A percentile compares a stretch with the other conserved stretches of the same genome.
phyloP scores from a whole-genome alignment of 2,113 vertebrate genomes.

The Heliornis fulica region DNA sequence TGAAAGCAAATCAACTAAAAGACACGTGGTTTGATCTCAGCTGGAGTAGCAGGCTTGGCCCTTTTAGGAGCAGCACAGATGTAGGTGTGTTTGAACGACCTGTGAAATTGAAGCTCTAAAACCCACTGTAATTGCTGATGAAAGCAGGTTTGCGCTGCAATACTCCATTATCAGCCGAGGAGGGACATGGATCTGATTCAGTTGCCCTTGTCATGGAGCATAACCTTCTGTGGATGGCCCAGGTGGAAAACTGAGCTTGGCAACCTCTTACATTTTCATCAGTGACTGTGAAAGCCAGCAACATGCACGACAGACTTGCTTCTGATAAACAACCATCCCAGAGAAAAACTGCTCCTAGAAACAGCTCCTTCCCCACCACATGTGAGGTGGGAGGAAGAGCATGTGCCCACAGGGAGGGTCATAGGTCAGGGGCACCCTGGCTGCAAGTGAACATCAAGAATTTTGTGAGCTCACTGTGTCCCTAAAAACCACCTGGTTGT shows the following conservation, averaged over 20 bases:
- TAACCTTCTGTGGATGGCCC: not conserved
- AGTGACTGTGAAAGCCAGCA: not conserved
- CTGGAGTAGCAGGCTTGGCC: not conserved
- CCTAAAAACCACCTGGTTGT: not conserved
- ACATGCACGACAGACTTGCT: not conserved
- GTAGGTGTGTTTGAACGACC: not conserved
- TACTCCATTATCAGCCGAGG: not conserved
- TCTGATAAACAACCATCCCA: not conserved
- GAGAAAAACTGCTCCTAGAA: not conserved
- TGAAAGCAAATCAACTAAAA: not conserved
- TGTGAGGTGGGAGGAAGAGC: fast-evolving
- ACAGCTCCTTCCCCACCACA: not conserved
- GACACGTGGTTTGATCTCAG: not conserved
- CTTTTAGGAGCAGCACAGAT: not conserved
- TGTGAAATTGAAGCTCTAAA: not conserved
- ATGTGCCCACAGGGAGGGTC: not conserved
- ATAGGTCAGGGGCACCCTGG: not conserved
- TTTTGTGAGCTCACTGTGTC: not conserved
- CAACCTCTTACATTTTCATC: not conserved
- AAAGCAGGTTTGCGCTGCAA: not conserved
- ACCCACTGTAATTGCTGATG: not conserved
- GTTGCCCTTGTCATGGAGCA: not conserved
- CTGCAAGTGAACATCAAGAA: not conserved
- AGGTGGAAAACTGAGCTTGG: not conserved
- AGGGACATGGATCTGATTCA: fast-evolving